phyloP scores from a whole-genome alignment of 2,113 vertebrate genomes.

The Larimichthys crocea region DNA sequence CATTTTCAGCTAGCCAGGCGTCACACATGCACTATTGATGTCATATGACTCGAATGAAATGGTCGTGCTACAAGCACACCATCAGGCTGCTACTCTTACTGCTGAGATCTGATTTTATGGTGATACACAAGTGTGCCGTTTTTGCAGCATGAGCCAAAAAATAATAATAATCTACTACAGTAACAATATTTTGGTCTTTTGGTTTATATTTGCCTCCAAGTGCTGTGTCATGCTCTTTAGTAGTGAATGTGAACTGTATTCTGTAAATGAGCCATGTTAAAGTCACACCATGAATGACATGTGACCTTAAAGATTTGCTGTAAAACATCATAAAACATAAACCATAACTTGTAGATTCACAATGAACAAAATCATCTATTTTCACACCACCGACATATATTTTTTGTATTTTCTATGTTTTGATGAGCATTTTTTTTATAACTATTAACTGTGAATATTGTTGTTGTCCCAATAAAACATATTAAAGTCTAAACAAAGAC shows the following conservation, averaged over 20 bases:
- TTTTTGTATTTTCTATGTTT: conserved; percentile 14
- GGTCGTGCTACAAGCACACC: not conserved
- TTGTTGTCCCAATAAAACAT: conserved; percentile 42
- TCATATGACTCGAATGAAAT: not conserved
- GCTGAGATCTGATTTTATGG: not conserved
- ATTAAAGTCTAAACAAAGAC: not conserved
- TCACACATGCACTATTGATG: not conserved
- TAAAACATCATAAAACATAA: not conserved
- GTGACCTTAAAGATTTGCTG: conserved; percentile 17
- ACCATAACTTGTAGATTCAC: not conserved
- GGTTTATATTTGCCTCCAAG: not conserved
- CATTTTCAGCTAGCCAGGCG: not conserved
- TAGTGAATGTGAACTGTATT: not conserved
- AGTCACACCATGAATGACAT: conserved; percentile 1
- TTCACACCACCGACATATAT: not conserved
- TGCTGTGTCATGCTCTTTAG: not conserved
- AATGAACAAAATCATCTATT: not conserved
- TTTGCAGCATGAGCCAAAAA: not conserved
- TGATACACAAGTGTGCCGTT: not conserved
- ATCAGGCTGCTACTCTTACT: not conserved
- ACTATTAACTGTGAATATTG: conserved; percentile 21
- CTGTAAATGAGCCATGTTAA: conserved; percentile 35
- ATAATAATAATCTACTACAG: not conserved
- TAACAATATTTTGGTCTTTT: not conserved
- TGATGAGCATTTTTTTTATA: conserved; percentile 1